A percentile compares a stretch with the other conserved stretches of the same genome.
Conservation (phyloP, 2,113 vertebrate genomes). For the Cephalopholis sonnerati region DNA sequence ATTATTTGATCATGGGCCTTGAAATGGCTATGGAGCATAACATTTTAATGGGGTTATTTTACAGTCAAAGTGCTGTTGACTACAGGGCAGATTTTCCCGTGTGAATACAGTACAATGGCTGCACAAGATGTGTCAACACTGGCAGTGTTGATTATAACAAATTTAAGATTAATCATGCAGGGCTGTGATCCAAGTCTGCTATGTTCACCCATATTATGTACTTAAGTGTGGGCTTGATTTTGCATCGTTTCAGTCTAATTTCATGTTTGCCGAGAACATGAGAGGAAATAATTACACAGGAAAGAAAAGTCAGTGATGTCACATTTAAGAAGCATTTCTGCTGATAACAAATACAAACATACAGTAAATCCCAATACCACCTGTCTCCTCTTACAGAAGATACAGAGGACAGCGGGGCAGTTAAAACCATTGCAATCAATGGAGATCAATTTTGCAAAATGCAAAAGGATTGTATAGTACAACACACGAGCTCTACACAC, state of each 20-base stretch:
- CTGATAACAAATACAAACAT: constrained; percentile 63
- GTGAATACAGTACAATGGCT: constrained; percentile 12
- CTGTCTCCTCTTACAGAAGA: constrained; percentile 76
- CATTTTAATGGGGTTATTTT: constrained; percentile 46
- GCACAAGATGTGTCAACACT: constrained; percentile 30
- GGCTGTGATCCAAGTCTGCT: constrained; percentile 41
- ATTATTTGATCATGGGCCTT: constrained; percentile 48
- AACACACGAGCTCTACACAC: constrained; percentile 73
- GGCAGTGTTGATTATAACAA: not conserved
- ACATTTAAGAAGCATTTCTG: constrained; percentile 62
- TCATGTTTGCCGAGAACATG: constrained; percentile 31
- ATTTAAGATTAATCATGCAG: constrained; percentile 17
- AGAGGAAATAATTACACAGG: constrained; percentile 32
- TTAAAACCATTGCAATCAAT: constrained; percentile 86
- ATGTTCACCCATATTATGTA: constrained; percentile 30
- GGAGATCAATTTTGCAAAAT: constrained; percentile 86
- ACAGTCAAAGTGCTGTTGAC: constrained; percentile 36
- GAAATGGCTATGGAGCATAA: constrained; percentile 32
- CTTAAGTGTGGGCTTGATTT: constrained; percentile 35
- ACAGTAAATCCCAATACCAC: constrained; percentile 55
- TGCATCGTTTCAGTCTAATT: constrained; percentile 19
- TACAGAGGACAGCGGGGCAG: constrained; percentile 60
- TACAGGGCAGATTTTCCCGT: constrained; percentile 25
- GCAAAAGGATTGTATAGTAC: constrained; percentile 81
- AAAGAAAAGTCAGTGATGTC: constrained; percentile 39